These are phyloP conservation scores for Thaumetopoea pityocampa DNA, from an alignment of 1,140 invertebrate genomes.

Conservation along the genomic window DNA sequence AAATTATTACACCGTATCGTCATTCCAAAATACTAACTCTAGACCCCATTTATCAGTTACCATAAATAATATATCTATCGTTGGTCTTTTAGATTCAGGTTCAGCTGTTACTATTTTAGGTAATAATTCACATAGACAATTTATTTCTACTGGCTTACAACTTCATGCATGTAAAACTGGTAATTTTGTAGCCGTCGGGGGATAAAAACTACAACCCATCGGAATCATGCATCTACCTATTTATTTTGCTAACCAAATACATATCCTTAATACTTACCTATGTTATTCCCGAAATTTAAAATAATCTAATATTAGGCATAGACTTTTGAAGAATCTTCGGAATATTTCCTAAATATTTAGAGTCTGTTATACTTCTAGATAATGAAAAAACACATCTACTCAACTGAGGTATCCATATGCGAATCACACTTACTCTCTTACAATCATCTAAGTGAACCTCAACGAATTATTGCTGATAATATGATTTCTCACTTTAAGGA, in stretches of 20 bases:
- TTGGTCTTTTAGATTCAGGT: conserved; percentile 22
- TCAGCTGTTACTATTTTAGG: conserved; percentile 22
- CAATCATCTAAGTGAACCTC: background rate
- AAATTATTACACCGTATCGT: conserved; percentile 6
- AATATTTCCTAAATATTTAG: conserved; percentile 13
- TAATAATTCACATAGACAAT: conserved; percentile 12
- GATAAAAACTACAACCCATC: conserved; percentile 9
- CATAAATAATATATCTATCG: conserved; percentile 3
- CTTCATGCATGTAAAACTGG: background rate
- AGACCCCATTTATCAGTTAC: conserved; percentile 17
- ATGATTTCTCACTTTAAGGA: background rate
- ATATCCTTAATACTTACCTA: conserved; percentile 15
- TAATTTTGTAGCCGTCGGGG: conserved; percentile 18
- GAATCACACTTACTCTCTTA: conserved; percentile 6
- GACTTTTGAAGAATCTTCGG: conserved; percentile 23
- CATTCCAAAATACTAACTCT: conserved; percentile 13
- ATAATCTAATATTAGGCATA: conserved; percentile 18
- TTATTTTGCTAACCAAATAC: conserved; percentile 28
- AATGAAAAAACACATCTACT: background rate
- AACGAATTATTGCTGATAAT: background rate
- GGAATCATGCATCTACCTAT: conserved; percentile 21
- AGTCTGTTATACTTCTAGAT: background rate
- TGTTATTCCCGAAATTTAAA: conserved; percentile 19
- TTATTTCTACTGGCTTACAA: background rate
- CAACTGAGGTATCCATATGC: background rate